Evolutionary conservation across 2,113 vertebrate species (phyloP).

Genomic region (Nettapus auritus): DNA sequence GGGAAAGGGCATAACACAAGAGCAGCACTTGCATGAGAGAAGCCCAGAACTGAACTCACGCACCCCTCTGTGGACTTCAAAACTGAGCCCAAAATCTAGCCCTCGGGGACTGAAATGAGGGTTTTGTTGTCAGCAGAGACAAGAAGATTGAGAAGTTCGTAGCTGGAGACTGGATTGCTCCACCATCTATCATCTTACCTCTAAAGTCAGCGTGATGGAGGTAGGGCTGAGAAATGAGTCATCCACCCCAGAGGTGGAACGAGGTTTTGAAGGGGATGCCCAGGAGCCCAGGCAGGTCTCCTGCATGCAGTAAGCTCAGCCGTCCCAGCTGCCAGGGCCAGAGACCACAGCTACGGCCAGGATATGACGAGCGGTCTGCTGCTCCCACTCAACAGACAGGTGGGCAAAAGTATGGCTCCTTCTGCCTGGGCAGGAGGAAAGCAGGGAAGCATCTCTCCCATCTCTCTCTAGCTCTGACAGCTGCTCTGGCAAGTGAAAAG

Average conservation of each 20-base stretch:
- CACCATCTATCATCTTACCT: neutral
- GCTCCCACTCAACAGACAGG: neutral
- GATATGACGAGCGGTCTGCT: neutral
- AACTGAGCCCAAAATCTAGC: neutral
- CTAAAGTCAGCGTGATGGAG: neutral
- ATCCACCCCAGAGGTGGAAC: neutral
- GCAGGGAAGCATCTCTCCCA: neutral
- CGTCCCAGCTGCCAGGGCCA: neutral
- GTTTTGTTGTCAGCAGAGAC: neutral
- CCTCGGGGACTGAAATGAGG: neutral
- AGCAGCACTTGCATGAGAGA: neutral
- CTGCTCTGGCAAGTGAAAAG: neutral
- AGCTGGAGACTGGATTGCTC: neutral
- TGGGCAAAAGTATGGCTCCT: neutral
- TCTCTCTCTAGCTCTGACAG: neutral
- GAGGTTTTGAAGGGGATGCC: neutral
- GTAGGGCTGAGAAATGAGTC: neutral
- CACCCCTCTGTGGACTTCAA: neutral
- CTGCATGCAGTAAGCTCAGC: neutral
- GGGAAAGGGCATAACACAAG: constrained; percentile 44
- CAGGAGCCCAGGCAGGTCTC: neutral
- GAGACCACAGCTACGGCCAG: neutral
- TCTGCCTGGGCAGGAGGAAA: neutral
- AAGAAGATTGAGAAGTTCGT: neutral
- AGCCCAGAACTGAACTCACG: neutral